A percentile compares a stretch with the other conserved stretches of the same genome.
phyloP scores from a whole-genome alignment of 2,888 invertebrate genomes.

The Apodemia mormo region DNA sequence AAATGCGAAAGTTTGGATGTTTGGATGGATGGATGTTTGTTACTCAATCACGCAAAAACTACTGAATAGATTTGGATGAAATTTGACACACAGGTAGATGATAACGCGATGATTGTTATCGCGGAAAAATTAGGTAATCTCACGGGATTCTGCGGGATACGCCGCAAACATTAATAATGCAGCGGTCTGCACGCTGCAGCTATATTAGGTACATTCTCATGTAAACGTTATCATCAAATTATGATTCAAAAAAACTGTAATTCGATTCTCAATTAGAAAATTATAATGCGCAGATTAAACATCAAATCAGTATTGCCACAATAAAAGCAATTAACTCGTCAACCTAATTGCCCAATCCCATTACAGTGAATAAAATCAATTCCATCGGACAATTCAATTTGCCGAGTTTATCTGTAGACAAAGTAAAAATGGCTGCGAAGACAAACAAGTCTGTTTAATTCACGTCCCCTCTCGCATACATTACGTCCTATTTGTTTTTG shows the following conservation, averaged over 20 bases:
- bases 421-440: slow-evolving; percentile 49
- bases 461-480: slow-evolving; percentile 70
- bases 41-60: too few species aligned
- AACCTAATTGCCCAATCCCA: slow-evolving; percentile 29
- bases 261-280: neutral
- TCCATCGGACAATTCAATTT: slow-evolving; percentile 54
- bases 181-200: too few species aligned
- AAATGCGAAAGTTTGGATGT: too few species aligned
- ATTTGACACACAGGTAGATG: too few species aligned
- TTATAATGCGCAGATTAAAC: neutral
- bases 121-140: too few species aligned
- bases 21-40: too few species aligned
- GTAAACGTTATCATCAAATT: neutral
- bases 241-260: neutral
- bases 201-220: too few species aligned
- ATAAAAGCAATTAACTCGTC: slow-evolving; percentile 17
- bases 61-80: too few species aligned
- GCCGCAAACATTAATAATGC: too few species aligned
- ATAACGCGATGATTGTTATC: too few species aligned
- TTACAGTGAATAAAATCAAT: slow-evolving; percentile 45
- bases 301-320: neutral
- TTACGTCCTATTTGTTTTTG: slow-evolving; percentile 77
- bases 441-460: slow-evolving; percentile 57
- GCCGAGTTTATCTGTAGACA: slow-evolving; percentile 49
- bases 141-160: too few species aligned